These are phyloP conservation scores for Lordiphosa stackelbergi DNA, from an alignment of 1,140 invertebrate genomes.

Conservation along the genomic window DNA sequence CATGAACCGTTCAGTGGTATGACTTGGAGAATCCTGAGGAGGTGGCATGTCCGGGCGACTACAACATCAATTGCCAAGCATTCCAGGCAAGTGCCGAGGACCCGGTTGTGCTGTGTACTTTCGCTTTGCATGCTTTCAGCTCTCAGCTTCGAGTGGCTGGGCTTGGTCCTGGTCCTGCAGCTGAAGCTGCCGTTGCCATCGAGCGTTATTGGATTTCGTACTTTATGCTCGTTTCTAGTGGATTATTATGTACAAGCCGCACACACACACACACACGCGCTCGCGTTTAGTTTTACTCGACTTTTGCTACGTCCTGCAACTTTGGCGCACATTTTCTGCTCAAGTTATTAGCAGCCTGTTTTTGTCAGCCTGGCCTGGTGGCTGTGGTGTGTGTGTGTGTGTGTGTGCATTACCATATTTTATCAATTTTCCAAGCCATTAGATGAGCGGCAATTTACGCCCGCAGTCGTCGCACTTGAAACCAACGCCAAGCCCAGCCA, in stretches of 20 bases:
- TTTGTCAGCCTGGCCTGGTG: conserved; percentile 60
- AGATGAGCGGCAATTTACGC: conserved; percentile 73
- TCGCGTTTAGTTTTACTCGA: conserved; percentile 69
- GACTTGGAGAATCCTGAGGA: conserved; percentile 88
- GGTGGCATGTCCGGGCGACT: conserved; percentile 82
- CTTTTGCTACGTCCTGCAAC: conserved; percentile 73
- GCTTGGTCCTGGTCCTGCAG: conserved; percentile 33
- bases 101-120: conserved; percentile 46
- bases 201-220: conserved; percentile 74
- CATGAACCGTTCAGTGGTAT: conserved; percentile 83
- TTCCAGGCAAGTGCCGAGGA: conserved; percentile 70
- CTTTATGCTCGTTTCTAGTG: conserved; percentile 70
- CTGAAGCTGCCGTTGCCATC: conserved; percentile 57
- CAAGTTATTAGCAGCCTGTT: conserved; percentile 75
- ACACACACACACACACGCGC: conserved; percentile 22
- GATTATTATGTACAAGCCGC: conserved; percentile 69
- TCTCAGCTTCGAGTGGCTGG: conserved; percentile 43
- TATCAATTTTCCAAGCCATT: conserved; percentile 76
- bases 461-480: conserved; percentile 71
- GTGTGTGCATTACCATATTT: conserved; percentile 75
- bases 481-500: conserved; percentile 54
- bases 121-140: conserved; percentile 72
- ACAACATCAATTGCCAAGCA: conserved; percentile 80
- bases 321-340: conserved; percentile 73
- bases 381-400: conserved; percentile 24